A percentile compares a stretch with the other conserved stretches of the same genome.
These are phyloP conservation scores for Acomys russatus DNA, from an alignment of 2,797 vertebrate species.

Conservation along the genomic window DNA sequence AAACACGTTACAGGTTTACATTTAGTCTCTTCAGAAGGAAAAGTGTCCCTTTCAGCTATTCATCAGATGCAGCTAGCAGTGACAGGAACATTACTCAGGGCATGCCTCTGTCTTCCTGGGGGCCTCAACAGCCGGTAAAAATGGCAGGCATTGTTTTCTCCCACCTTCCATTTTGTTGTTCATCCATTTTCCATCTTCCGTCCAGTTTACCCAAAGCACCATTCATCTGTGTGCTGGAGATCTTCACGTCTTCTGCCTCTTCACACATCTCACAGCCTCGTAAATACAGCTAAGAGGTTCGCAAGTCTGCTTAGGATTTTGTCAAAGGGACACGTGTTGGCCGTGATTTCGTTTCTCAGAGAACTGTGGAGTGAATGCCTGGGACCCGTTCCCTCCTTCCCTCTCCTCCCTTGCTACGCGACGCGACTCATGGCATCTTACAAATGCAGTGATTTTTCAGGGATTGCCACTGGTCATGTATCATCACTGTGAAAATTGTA, in stretches of 20 bases:
- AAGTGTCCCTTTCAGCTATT: not conserved
- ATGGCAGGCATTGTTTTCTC: not conserved
- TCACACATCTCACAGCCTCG: not conserved
- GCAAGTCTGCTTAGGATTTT: conserved; percentile 54
- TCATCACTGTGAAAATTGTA: not conserved
- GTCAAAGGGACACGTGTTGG: conserved; percentile 2
- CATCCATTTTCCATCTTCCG: not conserved
- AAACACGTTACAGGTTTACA: not conserved
- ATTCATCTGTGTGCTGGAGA: conserved; percentile 20
- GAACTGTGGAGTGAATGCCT: not conserved
- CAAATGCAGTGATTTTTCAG: not conserved
- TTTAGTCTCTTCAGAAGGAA: not conserved
- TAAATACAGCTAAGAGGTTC: conserved; percentile 33
- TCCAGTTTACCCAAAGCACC: not conserved
- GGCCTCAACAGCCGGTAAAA: not conserved
- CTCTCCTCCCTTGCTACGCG: not conserved
- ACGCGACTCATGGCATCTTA: not conserved
- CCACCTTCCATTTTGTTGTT: not conserved
- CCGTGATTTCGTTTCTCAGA: conserved; percentile 28
- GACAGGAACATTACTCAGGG: not conserved
- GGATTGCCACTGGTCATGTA: not conserved
- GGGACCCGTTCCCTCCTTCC: not conserved
- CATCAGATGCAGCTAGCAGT: not conserved
- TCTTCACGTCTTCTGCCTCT: conserved; percentile 43
- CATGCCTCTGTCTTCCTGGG: not conserved